Conservation (phyloP, 2,888 invertebrate species). For the Dryococelus australis region DNA sequence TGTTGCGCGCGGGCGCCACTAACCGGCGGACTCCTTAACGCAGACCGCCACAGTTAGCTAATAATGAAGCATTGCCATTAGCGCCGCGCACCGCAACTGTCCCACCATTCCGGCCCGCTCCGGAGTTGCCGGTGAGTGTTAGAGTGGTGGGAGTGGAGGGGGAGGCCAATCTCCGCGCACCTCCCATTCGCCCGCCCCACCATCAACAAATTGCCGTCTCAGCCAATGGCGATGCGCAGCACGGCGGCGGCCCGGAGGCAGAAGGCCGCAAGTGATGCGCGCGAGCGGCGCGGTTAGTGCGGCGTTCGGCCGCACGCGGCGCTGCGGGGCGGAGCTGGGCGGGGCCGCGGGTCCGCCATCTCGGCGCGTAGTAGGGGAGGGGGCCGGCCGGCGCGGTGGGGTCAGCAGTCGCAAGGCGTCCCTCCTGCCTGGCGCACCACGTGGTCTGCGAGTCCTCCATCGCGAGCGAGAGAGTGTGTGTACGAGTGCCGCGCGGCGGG, state of each 20-base stretch:
- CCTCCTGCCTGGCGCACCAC: neutral
- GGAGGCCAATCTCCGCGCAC: neutral
- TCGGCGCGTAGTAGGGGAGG: neutral
- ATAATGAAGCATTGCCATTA: slow-evolving; percentile 16
- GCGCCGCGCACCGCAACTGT: slow-evolving; percentile 25
- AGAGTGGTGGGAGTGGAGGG: too few relatives aligned
- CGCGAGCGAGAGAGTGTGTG: slow-evolving; percentile 6
- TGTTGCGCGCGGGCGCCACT: slow-evolving; percentile 4
- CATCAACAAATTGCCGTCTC: neutral
- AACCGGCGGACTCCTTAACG: slow-evolving; percentile 3
- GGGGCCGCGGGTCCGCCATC: slow-evolving; percentile 2
- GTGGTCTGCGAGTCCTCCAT: slow-evolving; percentile 25
- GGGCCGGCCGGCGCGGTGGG: neutral
- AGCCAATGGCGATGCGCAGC: neutral
- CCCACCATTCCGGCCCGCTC: neutral
- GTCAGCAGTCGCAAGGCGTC: neutral
- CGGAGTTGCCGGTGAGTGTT: too few relatives aligned
- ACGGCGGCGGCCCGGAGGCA: neutral
- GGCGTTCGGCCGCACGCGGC: neutral
- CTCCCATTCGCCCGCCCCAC: slow-evolving; percentile 19
- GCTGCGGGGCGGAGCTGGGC: neutral
- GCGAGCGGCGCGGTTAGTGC: too few relatives aligned
- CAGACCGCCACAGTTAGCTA: slow-evolving; percentile 10
- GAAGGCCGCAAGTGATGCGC: slow-evolving; percentile 17
- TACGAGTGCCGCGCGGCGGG: neutral